Evolutionary conservation across 2,888 invertebrate species (phyloP), one percentile per base, ranked within the genome.

Genomic region (Synanthedon tipuliformis): DNA sequence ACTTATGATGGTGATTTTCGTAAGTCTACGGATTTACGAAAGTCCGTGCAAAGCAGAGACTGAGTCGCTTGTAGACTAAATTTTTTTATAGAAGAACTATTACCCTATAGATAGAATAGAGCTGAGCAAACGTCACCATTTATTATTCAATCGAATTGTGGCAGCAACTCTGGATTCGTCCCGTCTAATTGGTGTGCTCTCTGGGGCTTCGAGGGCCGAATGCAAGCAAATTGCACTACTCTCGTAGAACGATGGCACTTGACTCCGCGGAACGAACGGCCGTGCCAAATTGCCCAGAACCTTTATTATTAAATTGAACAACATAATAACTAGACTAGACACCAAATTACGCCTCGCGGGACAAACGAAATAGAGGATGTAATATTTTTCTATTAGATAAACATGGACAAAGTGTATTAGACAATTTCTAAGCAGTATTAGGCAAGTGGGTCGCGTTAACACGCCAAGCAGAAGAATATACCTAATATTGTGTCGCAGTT

Each of bases 181-280:
- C 72, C 74, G 63, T 69, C 75, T 84, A 84, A 83, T 84, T 83
- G 83, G 82, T 71, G 71, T 64, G 71, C 79, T 73, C 75, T 76
- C 68, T 60, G 60, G 34, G 66, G 56, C 55, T 58, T 58, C 18
- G 49, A 75, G 75, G 66, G 65, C 66, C 70, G 63, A 68, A 71
- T 75, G 78, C 76, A 75, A 65, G 74, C 72, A 77, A 82, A 81
- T 79, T 82, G 79, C 76, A 72, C 65, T 68, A 67, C 78, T 79
- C 69, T 55, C 55, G 59, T 63, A 66, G 54, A 34, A 63, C 70
- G 71, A 77, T 76, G 71, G 70, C 64, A 56, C 81, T 79, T 63
- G 62, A 71, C 53, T 54, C 48, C 53, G 49, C 54, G 53, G 56
- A 53, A 55, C 55, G 52, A 58, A 57, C 66, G 64, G 61, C 58